These are phyloP conservation scores for Mongoloraphidia duomilia DNA, from an alignment of 2,888 invertebrate species.

Conservation along the genomic window DNA sequence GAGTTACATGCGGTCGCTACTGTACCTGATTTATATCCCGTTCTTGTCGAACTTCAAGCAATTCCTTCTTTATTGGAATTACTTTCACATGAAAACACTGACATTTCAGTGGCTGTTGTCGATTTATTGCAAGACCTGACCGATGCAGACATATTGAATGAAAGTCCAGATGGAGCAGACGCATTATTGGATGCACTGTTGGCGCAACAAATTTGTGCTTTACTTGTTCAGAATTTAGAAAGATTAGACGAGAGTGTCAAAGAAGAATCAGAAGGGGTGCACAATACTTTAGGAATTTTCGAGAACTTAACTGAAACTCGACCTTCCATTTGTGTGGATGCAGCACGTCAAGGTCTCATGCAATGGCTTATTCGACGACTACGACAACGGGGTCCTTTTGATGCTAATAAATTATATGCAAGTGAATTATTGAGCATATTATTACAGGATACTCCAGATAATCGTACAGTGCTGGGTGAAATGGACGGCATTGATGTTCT, in stretches of 20 bases:
- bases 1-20: slow-evolving; percentile 90
- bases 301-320: slow-evolving; percentile 91
- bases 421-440: slow-evolving; percentile 93
- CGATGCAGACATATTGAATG: slow-evolving; percentile 90
- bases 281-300: slow-evolving; percentile 83
- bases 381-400: slow-evolving; percentile 78
- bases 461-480: slow-evolving; percentile 71
- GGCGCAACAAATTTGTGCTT: slow-evolving; percentile 77
- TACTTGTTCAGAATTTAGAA: slow-evolving; percentile 85
- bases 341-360: slow-evolving; percentile 80
- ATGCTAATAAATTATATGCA: slow-evolving; percentile 87
- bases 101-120: slow-evolving; percentile 45
- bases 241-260: slow-evolving; percentile 84
- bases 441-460: slow-evolving; percentile 77
- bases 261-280: slow-evolving; percentile 92
- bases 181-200: slow-evolving; percentile 75
- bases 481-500: slow-evolving; percentile 92
- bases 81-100: slow-evolving; percentile 91
- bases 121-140: slow-evolving; percentile 69
- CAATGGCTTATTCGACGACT: slow-evolving; percentile 86
- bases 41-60: slow-evolving; percentile 78
- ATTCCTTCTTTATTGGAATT: slow-evolving; percentile 84
- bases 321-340: slow-evolving; percentile 68
- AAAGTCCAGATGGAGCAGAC: slow-evolving; percentile 83
- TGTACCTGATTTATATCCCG: slow-evolving; percentile 85